These are phyloP conservation scores for Rhysida immarginata DNA, from an alignment of 1,140 invertebrate genomes.

Conservation along the genomic window DNA sequence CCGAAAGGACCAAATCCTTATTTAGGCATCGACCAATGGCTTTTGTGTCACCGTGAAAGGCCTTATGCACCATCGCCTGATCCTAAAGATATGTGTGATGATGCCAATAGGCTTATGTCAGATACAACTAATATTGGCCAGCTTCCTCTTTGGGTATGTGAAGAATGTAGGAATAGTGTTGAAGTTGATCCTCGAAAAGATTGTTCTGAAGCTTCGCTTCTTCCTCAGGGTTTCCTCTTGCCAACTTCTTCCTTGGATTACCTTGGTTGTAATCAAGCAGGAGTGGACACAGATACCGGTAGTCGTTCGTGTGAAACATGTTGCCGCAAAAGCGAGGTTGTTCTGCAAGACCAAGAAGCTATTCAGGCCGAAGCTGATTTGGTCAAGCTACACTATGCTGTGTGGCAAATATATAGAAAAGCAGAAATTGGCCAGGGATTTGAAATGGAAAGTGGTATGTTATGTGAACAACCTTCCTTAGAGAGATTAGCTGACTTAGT, in stretches of 20 bases:
- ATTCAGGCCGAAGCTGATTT: slow-evolving; percentile 34
- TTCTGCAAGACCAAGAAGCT: slow-evolving; percentile 1
- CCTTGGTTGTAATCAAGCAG: too few species aligned
- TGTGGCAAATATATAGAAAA: slow-evolving; percentile 33
- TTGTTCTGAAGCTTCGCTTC: background rate
- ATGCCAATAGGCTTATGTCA: too few species aligned
- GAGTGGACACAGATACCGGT: too few species aligned
- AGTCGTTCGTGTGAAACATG: too few species aligned
- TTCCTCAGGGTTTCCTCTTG: too few species aligned
- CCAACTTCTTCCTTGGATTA: too few species aligned
- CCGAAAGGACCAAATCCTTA: background rate
- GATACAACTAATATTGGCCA: too few species aligned
- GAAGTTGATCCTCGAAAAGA: slow-evolving; percentile 5
- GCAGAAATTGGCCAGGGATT: slow-evolving; percentile 24
- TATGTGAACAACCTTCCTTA: too few species aligned
- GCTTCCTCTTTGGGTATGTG: slow-evolving; percentile 4
- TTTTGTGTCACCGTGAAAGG: background rate
- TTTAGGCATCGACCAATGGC: background rate
- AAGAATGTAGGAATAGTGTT: slow-evolving; percentile 1
- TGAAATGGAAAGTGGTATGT: too few species aligned
- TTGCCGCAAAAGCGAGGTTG: too few species aligned
- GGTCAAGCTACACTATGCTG: slow-evolving; percentile 37
- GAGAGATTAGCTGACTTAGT: too few species aligned
- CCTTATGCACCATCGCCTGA: background rate
- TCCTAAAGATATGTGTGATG: background rate